phyloP scores from a whole-genome alignment of 2,113 vertebrate species.

The Serilophus lunatus region DNA sequence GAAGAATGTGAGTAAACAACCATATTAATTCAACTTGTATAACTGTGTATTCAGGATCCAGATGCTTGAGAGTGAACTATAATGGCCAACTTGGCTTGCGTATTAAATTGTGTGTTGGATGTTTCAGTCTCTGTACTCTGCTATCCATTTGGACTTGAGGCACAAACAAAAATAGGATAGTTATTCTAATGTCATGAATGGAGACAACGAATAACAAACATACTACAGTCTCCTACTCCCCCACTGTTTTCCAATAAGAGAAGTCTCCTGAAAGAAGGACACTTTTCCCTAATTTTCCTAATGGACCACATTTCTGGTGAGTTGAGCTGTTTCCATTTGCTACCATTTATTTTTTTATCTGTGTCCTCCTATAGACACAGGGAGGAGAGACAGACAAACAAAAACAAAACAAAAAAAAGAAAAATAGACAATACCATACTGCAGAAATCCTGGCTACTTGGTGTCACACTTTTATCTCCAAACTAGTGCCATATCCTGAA shows the following conservation, averaged over 20 bases:
- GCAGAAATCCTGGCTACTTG: constrained; percentile 19
- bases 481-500: background rate
- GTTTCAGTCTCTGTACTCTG: background rate
- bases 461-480: background rate
- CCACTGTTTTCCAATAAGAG: constrained; percentile 5
- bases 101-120: constrained; percentile 9
- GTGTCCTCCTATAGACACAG: background rate
- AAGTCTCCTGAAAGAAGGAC: background rate
- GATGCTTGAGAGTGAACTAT: constrained; percentile 8
- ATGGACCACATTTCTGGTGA: constrained; percentile 24
- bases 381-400: background rate
- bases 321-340: constrained; percentile 43
- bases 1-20: constrained; percentile 38
- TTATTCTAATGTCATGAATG: constrained; percentile 40
- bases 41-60: constrained; percentile 22
- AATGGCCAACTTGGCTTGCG: background rate
- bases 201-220: background rate
- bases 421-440: background rate
- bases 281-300: constrained; percentile 41
- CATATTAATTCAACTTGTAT: constrained; percentile 28
- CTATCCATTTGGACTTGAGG: background rate
- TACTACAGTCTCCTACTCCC: background rate
- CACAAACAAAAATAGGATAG: background rate
- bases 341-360: constrained; percentile 27
- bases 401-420: too few relatives aligned